phyloP scores from a whole-genome alignment of 2,888 invertebrate genomes.

The Tigriopus californicus region DNA sequence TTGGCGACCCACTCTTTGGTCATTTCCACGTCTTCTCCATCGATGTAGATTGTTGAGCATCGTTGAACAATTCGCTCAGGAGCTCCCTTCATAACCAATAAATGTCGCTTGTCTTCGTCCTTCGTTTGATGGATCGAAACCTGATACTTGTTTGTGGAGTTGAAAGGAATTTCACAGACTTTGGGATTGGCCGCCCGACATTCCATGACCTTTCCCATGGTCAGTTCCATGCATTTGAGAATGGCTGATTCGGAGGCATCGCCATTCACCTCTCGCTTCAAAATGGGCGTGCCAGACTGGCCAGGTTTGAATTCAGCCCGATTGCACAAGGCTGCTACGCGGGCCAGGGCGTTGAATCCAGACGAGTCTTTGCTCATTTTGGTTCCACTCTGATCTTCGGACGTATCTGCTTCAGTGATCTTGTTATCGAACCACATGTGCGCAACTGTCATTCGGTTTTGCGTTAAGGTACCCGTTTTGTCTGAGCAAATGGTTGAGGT shows the following conservation, averaged over 20 bases:
- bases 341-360: constrained; percentile 35
- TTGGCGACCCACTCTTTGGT: constrained; percentile 24
- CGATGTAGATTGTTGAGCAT: constrained; percentile 30
- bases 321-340: constrained; percentile 43
- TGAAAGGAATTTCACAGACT: constrained; percentile 57
- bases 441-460: constrained; percentile 47
- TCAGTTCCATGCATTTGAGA: constrained; percentile 41
- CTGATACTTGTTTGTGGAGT: constrained; percentile 75
- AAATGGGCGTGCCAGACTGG: constrained; percentile 31
- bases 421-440: constrained; percentile 51
- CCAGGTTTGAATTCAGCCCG: constrained; percentile 45
- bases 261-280: constrained; percentile 40
- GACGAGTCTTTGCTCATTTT: constrained; percentile 32
- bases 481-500: constrained; percentile 62
- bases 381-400: constrained; percentile 35
- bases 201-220: constrained; percentile 35
- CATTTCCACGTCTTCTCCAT: constrained; percentile 26
- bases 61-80: constrained; percentile 34
- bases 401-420: constrained; percentile 41
- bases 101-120: constrained; percentile 22
- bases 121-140: constrained; percentile 31
- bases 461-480: constrained; percentile 57
- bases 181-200: constrained; percentile 37
- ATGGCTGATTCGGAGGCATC: constrained; percentile 49
- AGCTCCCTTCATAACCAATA: constrained; percentile 25